These are phyloP conservation scores for Drosophila helvetica DNA, from an alignment of 2,888 invertebrate genomes.

Conservation along the genomic window DNA sequence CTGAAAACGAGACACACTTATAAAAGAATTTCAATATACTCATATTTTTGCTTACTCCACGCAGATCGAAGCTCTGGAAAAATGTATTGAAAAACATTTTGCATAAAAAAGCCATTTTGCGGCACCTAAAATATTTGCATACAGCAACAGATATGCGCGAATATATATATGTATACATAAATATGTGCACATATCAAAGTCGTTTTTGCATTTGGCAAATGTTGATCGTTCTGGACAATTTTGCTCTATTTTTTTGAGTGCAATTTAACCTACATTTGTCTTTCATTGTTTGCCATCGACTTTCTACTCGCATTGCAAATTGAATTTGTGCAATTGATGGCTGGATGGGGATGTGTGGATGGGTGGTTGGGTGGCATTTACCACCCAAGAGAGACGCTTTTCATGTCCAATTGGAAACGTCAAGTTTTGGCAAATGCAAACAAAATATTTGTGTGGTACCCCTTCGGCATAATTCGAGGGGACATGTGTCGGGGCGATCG, in stretches of 20 bases:
- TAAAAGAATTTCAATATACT: too few species aligned
- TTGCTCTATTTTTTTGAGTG: background rate
- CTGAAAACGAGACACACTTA: too few species aligned
- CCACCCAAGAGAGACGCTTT: background rate
- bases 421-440: conserved; percentile 15
- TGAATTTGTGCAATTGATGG: conserved; percentile 1
- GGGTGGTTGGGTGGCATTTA: background rate
- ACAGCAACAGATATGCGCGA: background rate
- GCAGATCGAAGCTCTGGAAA: background rate
- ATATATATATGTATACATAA: background rate
- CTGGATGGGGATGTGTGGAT: background rate
- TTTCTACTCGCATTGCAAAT: background rate
- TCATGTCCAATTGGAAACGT: conserved; percentile 3
- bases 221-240: background rate
- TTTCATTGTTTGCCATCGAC: conserved; percentile 1
- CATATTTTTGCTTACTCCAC: background rate
- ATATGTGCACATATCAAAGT: background rate
- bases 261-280: conserved; percentile 2
- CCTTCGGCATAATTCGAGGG: conserved; percentile 33
- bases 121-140: background rate
- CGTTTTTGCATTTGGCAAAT: background rate
- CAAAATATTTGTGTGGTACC: conserved; percentile 24
- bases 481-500: background rate
- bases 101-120: background rate
- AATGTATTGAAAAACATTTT: background rate